phyloP scores from a whole-genome alignment of 1,140 invertebrate genomes.

The Nixonia krombeini region DNA sequence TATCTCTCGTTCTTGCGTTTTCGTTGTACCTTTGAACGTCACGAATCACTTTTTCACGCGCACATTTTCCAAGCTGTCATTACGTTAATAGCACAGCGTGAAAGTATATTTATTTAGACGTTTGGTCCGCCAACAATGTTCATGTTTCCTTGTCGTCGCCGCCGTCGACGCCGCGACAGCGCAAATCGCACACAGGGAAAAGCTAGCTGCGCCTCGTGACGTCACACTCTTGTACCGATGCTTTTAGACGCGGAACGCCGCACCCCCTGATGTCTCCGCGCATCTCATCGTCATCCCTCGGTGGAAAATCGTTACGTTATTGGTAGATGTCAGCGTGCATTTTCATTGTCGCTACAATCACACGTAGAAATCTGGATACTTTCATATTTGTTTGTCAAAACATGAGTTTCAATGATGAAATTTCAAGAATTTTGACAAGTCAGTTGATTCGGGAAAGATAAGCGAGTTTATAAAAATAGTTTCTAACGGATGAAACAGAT shows the following conservation, averaged over 20 bases:
- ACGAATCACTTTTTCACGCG: neutral
- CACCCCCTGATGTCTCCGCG: slow-evolving; percentile 9
- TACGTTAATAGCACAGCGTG: neutral
- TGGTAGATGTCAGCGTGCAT: no score
- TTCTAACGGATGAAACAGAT: no score
- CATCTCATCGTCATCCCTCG: slow-evolving; percentile 29
- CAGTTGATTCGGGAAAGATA: no score
- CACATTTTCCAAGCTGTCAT: slow-evolving; percentile 2
- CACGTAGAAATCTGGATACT: no score
- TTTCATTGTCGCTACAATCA: no score
- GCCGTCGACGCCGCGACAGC: slow-evolving; percentile 27
- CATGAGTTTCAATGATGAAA: no score
- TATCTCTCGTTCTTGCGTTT: neutral
- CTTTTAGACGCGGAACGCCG: slow-evolving; percentile 20
- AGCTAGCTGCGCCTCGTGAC: neutral
- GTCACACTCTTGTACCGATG: slow-evolving; percentile 10
- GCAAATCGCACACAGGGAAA: slow-evolving; percentile 15
- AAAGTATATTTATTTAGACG: neutral
- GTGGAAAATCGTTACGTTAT: neutral
- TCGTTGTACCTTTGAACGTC: neutral
- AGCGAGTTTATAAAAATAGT: no score
- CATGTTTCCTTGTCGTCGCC: slow-evolving; percentile 20
- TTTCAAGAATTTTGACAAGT: no score
- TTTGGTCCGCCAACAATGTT: slow-evolving; percentile 21
- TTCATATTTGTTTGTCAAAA: no score